A percentile compares a stretch with the other conserved stretches of the same genome.
phyloP scores from a whole-genome alignment of 1,140 invertebrate genomes.

The Chionoecetes opilio region DNA sequence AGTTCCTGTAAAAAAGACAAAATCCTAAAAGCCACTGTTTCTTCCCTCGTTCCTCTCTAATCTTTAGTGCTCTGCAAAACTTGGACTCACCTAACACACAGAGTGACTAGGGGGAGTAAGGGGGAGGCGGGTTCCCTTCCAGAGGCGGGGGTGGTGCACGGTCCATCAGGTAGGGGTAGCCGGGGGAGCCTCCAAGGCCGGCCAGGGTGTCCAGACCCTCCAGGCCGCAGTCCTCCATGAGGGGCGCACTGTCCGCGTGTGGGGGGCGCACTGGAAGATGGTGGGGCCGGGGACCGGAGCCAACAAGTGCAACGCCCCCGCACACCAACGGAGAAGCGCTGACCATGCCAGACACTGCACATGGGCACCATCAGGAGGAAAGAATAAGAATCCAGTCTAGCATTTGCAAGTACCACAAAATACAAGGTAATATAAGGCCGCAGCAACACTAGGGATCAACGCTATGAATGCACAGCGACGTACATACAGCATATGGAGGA shows the following conservation, averaged over 20 bases:
- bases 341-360: no score
- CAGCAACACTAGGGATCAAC: no score
- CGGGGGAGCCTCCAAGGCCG: slow-evolving; percentile 39
- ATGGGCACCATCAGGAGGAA: no score
- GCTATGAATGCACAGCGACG: no score
- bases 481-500: no score
- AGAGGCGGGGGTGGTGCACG: slow-evolving; percentile 66
- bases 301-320: slow-evolving; percentile 65
- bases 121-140: slow-evolving; percentile 69
- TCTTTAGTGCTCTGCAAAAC: neutral
- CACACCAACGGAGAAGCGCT: no score
- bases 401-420: no score
- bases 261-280: slow-evolving; percentile 56
- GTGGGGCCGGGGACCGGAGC: slow-evolving; percentile 64
- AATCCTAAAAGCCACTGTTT: neutral
- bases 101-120: slow-evolving; percentile 83
- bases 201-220: slow-evolving; percentile 67
- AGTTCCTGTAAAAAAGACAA: no score
- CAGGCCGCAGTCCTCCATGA: slow-evolving; percentile 68
- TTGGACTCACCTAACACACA: no score
- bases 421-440: no score
- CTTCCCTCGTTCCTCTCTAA: neutral
- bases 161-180: slow-evolving; percentile 56
- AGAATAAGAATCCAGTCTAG: no score
- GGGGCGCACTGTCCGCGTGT: slow-evolving; percentile 63